Evolutionary conservation across 2,888 invertebrate species (phyloP).

Genomic region (Acleris sparsana): DNA sequence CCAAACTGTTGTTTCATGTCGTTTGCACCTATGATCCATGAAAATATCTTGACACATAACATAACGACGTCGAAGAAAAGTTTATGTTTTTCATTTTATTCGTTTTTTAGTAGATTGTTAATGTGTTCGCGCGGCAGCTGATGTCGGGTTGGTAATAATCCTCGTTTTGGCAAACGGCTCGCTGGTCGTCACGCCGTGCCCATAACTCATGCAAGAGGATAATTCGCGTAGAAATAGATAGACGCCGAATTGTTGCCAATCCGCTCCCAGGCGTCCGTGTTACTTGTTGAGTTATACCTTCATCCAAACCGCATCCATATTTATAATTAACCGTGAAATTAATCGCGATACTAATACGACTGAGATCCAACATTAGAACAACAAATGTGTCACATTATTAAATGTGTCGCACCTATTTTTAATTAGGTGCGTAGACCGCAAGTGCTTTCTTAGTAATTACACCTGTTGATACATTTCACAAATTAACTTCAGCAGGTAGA

Average conservation of each 20-base stretch:
- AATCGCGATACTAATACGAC: slow-evolving; percentile 16
- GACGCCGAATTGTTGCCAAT: slow-evolving; percentile 57
- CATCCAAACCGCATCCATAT: slow-evolving; percentile 13
- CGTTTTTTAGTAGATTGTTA: slow-evolving; percentile 22
- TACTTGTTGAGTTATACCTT: slow-evolving; percentile 36
- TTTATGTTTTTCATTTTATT: slow-evolving; percentile 32
- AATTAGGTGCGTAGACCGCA: slow-evolving; percentile 7
- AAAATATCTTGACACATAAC: slow-evolving; percentile 9
- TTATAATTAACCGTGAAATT: slow-evolving; percentile 4
- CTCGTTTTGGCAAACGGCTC: slow-evolving; percentile 63
- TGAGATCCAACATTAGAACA: slow-evolving; percentile 20
- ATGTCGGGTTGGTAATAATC: slow-evolving; percentile 51
- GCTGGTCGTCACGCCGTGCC: slow-evolving; percentile 48
- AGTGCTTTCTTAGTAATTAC: slow-evolving; percentile 24
- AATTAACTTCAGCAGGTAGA: neutral
- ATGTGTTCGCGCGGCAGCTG: slow-evolving; percentile 26
- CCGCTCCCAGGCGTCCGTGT: slow-evolving; percentile 44
- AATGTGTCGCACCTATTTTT: slow-evolving; percentile 21
- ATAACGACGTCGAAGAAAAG: slow-evolving; percentile 28
- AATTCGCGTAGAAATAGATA: slow-evolving; percentile 60
- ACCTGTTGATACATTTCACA: slow-evolving; percentile 15
- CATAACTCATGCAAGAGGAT: slow-evolving; percentile 60
- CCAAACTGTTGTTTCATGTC: too few species aligned
- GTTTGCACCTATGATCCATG: too few species aligned
- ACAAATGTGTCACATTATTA: slow-evolving; percentile 34